phyloP scores from a whole-genome alignment of 2,797 vertebrate genomes.

The Manis crassicaudata region DNA sequence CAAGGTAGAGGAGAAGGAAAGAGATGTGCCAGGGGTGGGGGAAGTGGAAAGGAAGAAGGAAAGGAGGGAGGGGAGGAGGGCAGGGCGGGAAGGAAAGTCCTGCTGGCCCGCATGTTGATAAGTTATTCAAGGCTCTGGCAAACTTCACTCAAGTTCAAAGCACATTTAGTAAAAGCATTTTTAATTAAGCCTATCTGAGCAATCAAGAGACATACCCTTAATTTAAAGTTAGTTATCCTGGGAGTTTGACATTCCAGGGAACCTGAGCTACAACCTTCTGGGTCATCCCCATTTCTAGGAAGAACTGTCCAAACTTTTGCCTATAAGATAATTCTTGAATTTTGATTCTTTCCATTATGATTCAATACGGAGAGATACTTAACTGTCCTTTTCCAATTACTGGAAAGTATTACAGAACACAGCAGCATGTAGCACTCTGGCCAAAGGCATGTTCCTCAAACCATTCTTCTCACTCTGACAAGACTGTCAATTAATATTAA shows the following conservation, averaged over 20 bases:
- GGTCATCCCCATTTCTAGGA: not conserved
- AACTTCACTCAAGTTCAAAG: not conserved
- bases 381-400: not conserved
- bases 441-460: not conserved
- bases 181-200: not conserved
- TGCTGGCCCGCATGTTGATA: rapidly evolving
- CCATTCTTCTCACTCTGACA: not conserved
- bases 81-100: too few species aligned
- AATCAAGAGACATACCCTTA: not conserved
- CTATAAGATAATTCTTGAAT: not conserved
- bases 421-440: not conserved
- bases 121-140: not conserved
- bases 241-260: not conserved
- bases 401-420: not conserved
- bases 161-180: slow-evolving; percentile 9
- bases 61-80: not conserved
- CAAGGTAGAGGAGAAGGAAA: too few species aligned
- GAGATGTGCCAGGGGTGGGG: too few species aligned
- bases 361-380: not conserved
- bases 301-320: not conserved
- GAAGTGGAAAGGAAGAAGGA: not conserved
- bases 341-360: not conserved
- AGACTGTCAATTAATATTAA: not conserved
- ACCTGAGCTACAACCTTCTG: not conserved
- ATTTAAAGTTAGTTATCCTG: not conserved